Percentiles rank a stretch among this genome's conserved stretches.
phyloP scores from a whole-genome alignment of 2,888 invertebrate genomes.

The Rhaphigaster nebulosa region DNA sequence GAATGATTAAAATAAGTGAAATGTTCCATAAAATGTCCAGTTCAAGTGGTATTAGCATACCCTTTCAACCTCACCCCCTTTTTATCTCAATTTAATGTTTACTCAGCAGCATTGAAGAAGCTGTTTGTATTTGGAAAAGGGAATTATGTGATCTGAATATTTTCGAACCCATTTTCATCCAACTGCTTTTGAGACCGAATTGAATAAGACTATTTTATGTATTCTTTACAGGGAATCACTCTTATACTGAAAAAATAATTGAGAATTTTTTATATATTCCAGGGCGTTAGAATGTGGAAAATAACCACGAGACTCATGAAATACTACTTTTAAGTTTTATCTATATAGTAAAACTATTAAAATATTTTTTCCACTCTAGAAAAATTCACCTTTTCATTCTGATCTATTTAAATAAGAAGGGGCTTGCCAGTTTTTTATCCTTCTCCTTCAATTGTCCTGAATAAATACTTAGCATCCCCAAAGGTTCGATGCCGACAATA shows the following conservation, averaged over 20 bases:
- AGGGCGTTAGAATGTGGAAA: too few species aligned
- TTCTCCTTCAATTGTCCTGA: too few species aligned
- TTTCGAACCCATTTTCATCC: not conserved
- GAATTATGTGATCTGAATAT: not conserved
- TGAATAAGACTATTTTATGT: not conserved
- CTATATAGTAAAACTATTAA: too few species aligned
- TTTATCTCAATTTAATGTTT: constrained; percentile 4
- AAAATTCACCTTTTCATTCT: too few species aligned
- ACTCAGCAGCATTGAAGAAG: not conserved
- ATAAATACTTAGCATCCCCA: too few species aligned
- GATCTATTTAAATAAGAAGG: too few species aligned
- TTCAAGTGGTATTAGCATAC: not conserved
- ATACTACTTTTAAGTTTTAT: too few species aligned
- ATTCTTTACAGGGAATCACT: not conserved
- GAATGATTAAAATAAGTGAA: not conserved
- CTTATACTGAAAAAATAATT: not conserved
- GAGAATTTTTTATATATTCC: too few species aligned
- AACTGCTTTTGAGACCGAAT: not conserved
- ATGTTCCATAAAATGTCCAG: not conserved
- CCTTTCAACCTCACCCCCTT: not conserved
- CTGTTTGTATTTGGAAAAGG: not conserved
- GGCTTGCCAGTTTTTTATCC: too few species aligned
- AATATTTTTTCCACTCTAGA: too few species aligned
- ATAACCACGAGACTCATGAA: too few species aligned
- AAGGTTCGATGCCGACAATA: too few species aligned